phyloP scores from a whole-genome alignment of 92 coral and sea anemone genomes.

The Zoanthus sociatus region DNA sequence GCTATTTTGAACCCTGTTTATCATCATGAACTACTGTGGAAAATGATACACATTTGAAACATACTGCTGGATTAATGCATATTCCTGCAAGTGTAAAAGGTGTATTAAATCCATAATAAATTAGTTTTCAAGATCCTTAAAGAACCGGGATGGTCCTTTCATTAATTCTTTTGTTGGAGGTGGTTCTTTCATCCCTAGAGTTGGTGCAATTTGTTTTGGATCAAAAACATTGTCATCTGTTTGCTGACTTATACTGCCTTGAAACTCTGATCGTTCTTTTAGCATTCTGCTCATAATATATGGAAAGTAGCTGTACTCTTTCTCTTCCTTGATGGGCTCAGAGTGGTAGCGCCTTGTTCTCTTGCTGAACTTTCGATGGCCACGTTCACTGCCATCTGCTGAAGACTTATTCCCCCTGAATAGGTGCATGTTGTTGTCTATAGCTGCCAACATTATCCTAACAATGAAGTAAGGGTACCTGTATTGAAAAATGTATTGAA shows the following conservation, averaged over 20 bases:
- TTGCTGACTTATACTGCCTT: slow-evolving; percentile 16
- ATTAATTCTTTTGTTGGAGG: slow-evolving; percentile 42
- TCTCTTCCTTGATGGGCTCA: slow-evolving; percentile 58
- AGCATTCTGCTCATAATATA: slow-evolving; percentile 48
- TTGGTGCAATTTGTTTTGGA: slow-evolving; percentile 57
- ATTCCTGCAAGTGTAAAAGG: neutral
- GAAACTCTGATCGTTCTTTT: slow-evolving; percentile 13
- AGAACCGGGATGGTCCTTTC: slow-evolving; percentile 55
- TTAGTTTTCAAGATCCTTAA: neutral
- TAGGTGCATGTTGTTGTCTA: slow-evolving; percentile 65
- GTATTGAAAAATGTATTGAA: too few species aligned
- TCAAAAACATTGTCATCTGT: slow-evolving; percentile 33
- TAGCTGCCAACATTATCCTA: slow-evolving; percentile 52
- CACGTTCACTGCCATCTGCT: slow-evolving; percentile 24
- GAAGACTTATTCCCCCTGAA: slow-evolving; percentile 10
- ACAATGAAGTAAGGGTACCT: slow-evolving; percentile 61
- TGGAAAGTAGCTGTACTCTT: slow-evolving; percentile 53
- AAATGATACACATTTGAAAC: neutral
- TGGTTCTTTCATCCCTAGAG: slow-evolving; percentile 52
- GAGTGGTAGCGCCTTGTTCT: slow-evolving; percentile 51
- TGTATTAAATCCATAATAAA: neutral
- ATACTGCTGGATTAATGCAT: neutral
- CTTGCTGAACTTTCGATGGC: slow-evolving; percentile 53
- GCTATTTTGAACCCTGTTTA: too few species aligned
- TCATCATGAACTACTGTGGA: neutral